Evolutionary conservation across 2,113 vertebrate species (phyloP), one percentile per base, ranked within the genome.

Genomic region (Lepus americanus): DNA sequence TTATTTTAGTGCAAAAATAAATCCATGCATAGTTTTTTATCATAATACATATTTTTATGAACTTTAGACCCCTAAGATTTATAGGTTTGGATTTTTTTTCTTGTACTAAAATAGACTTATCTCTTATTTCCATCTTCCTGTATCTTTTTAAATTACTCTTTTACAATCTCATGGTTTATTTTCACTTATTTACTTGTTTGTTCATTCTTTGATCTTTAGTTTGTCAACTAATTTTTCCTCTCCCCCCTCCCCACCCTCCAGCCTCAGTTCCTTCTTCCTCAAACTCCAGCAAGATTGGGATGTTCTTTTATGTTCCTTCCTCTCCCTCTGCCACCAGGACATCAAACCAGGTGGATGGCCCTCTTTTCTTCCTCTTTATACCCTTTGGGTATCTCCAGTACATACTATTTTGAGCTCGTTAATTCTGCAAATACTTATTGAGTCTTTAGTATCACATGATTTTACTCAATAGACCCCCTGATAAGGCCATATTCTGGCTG

Each of bases 271-370:
- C n/a, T 77, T 1, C 66, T 86, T 64, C 53, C 51, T 92, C 3
- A 94, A 36, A 44, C 36, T 69, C 25, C 14, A 77, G 27, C 3
- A 17, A 23, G 9, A 14, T 33, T 61, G 0, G 23, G 33, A 31
- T 1, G 19, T 85, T 86, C 17, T 8, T 49, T 90, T 55, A 33
- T 29, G 13, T 59, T 80, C 1, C 9, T 22, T 31, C 1, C 27
- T 1, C 12, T 14, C 25, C 6, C 2, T 29, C 36, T 2, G 44
- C 31, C 4, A 66, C 6, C 19, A 67, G 66, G 25, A 61, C 19
- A 61, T 80, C 19, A 0, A 31, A 0, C 19, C 22, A 25, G 33
- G 4, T 49, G 55, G 13, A 49, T 27, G 63, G 19, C 0, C 0
- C 10, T 77, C 44, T 66, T 51, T 11, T 49, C 0, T 9, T 72